phyloP scores from a whole-genome alignment of 2,113 vertebrate genomes.

The Alosa alosa region DNA sequence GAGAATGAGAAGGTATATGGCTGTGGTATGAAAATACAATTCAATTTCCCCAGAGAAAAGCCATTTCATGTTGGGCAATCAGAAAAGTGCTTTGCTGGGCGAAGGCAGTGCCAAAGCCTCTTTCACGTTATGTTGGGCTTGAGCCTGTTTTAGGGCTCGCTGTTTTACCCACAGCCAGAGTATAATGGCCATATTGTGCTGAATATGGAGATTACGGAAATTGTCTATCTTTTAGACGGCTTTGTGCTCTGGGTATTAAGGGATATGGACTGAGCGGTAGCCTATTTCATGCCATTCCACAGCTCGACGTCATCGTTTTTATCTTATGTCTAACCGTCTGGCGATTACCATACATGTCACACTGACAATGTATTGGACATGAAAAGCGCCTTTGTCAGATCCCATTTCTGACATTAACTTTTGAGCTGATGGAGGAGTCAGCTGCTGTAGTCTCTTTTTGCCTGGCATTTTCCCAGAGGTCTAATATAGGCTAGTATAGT shows the following conservation, averaged over 20 bases:
- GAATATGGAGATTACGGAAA: not conserved
- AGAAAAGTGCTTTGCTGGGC: conserved; percentile 6
- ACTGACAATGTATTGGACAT: not conserved
- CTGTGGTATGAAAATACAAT: not conserved
- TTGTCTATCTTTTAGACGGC: not conserved
- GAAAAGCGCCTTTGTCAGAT: conserved; percentile 2
- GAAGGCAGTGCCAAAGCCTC: conserved; percentile 8
- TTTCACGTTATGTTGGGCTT: not conserved
- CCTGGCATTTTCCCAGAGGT: not conserved
- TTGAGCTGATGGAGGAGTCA: not conserved
- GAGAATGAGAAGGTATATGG: not conserved
- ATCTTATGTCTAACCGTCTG: not conserved
- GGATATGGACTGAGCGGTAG: not conserved
- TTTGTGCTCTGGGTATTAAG: not conserved
- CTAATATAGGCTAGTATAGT: not conserved
- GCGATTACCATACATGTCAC: conserved; percentile 9
- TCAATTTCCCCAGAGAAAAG: not conserved
- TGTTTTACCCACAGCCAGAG: not conserved
- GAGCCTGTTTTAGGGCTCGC: not conserved
- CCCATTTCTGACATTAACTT: not conserved
- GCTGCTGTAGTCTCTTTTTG: not conserved
- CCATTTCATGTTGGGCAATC: not conserved
- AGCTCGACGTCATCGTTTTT: not conserved
- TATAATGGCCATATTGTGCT: conserved; percentile 4
- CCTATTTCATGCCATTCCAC: not conserved